These are phyloP conservation scores for Pegoplata infirma DNA, from an alignment of 2,888 invertebrate species.

Conservation along the genomic window DNA sequence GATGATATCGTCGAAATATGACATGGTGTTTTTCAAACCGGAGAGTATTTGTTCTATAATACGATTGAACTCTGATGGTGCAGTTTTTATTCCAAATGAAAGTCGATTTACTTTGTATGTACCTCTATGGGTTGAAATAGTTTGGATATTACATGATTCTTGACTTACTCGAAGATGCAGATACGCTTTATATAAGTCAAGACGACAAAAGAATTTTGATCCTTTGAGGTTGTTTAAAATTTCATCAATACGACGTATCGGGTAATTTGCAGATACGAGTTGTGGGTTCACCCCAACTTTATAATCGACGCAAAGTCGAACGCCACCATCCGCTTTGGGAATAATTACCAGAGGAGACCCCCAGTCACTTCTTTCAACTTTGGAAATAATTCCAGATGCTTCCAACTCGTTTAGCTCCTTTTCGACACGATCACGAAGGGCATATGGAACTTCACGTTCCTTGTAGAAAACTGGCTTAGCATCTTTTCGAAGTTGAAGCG, in stretches of 20 bases:
- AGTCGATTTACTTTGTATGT: constrained; percentile 38
- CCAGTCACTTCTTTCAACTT: constrained; percentile 35
- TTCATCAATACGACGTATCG: constrained; percentile 44
- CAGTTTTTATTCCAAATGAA: constrained; percentile 48
- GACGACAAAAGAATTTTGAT: constrained; percentile 39
- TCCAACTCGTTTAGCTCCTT: constrained; percentile 1
- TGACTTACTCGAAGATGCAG: constrained; percentile 39
- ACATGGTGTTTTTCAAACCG: constrained; percentile 55
- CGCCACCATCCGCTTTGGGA: constrained; percentile 29
- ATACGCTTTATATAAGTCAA: constrained; percentile 53
- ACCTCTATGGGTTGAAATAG: constrained; percentile 42
- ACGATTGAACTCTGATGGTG: constrained; percentile 55
- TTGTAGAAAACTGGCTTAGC: no score
- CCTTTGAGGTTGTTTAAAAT: constrained; percentile 38
- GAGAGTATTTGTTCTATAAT: constrained; percentile 60
- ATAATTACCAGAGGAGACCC: constrained; percentile 36
- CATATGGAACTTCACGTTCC: no score
- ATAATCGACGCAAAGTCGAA: constrained; percentile 41
- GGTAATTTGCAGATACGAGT: constrained; percentile 4
- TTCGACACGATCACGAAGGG: no score
- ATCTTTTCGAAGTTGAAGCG: no score
- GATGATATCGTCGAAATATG: constrained; percentile 55
- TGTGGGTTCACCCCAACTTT: constrained; percentile 36
- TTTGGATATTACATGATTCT: constrained; percentile 43
- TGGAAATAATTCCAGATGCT: constrained; percentile 34